Evolutionary conservation across 2,113 vertebrate genomes (phyloP).

Genomic region (Petaurus breviceps): DNA sequence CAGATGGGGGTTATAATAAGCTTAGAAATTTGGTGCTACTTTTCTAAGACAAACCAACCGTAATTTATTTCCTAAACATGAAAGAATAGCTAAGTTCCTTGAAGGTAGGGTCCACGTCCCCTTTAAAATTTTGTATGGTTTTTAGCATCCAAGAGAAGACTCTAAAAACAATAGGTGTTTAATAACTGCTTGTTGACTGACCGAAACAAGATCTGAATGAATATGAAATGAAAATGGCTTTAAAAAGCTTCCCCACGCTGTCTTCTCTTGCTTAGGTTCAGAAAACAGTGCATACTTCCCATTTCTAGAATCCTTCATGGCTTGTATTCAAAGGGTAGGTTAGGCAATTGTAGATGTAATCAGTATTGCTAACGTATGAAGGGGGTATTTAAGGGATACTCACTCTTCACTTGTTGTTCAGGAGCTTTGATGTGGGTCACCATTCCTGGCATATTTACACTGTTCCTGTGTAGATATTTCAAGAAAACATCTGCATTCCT

Average conservation of each 20-base stretch:
- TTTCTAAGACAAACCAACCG: background rate
- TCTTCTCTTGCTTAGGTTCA: background rate
- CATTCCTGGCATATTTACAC: slow-evolving; percentile 99
- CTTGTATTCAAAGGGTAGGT: background rate
- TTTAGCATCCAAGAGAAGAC: background rate
- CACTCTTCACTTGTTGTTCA: slow-evolving; percentile 99
- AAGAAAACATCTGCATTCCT: slow-evolving; percentile 98
- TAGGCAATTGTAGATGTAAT: background rate
- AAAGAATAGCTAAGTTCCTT: background rate
- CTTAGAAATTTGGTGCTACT: background rate
- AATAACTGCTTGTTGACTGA: background rate
- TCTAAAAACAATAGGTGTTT: background rate
- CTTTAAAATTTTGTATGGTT: background rate
- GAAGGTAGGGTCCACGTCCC: background rate
- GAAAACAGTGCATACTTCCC: background rate
- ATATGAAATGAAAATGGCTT: background rate
- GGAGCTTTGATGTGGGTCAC: slow-evolving; percentile 98
- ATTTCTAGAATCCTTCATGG: background rate
- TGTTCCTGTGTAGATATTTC: slow-evolving; percentile 99
- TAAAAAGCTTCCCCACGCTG: too few species aligned
- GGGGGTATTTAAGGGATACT: slow-evolving; percentile 66
- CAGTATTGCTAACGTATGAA: background rate
- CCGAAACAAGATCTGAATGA: background rate
- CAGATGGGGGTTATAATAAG: background rate
- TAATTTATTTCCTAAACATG: background rate